These are phyloP conservation scores for Oryzias melastigma DNA, from an alignment of 2,113 vertebrate genomes.

Conservation along the genomic window DNA sequence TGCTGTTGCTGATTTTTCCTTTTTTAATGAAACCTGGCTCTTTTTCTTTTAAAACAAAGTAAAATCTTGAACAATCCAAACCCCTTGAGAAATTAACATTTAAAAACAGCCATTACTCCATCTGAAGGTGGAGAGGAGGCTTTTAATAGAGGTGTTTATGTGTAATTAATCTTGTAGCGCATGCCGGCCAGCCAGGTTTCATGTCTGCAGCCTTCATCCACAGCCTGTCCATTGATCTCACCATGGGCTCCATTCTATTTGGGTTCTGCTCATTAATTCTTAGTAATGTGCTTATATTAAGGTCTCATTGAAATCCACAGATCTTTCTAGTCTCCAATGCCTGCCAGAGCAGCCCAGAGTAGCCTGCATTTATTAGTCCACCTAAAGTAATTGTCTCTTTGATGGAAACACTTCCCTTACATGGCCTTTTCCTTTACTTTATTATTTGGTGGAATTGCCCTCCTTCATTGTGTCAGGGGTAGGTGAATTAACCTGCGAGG, in stretches of 20 bases:
- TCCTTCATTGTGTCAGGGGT: slow-evolving; percentile 89
- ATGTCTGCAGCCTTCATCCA: slow-evolving; percentile 57
- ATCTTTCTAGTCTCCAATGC: slow-evolving; percentile 68
- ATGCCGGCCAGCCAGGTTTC: slow-evolving; percentile 53
- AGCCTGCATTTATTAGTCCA: slow-evolving; percentile 72
- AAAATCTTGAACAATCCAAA: slow-evolving; percentile 28
- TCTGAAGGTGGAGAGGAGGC: slow-evolving; percentile 47
- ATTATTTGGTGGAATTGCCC: slow-evolving; percentile 93
- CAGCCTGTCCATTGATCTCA: slow-evolving; percentile 69
- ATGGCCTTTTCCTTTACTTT: slow-evolving; percentile 76
- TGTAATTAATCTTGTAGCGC: slow-evolving; percentile 68
- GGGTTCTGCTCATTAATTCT: slow-evolving; percentile 78
- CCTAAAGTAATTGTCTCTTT: slow-evolving; percentile 71
- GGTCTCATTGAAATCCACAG: slow-evolving; percentile 71
- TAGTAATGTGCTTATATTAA: slow-evolving; percentile 77
- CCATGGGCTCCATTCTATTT: slow-evolving; percentile 60
- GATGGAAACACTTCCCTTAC: slow-evolving; percentile 74
- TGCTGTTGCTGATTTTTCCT: slow-evolving; percentile 63
- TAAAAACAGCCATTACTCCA: slow-evolving; percentile 57
- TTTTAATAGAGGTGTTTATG: slow-evolving; percentile 59
- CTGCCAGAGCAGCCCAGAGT: slow-evolving; percentile 63
- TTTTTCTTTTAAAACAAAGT: slow-evolving; percentile 42
- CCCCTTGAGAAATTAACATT: slow-evolving; percentile 42
- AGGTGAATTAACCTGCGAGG: slow-evolving; percentile 88
- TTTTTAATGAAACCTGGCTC: slow-evolving; percentile 47